Evolutionary conservation across 2,113 vertebrate genomes (phyloP).

Genomic region (Bubo scandiacus): DNA sequence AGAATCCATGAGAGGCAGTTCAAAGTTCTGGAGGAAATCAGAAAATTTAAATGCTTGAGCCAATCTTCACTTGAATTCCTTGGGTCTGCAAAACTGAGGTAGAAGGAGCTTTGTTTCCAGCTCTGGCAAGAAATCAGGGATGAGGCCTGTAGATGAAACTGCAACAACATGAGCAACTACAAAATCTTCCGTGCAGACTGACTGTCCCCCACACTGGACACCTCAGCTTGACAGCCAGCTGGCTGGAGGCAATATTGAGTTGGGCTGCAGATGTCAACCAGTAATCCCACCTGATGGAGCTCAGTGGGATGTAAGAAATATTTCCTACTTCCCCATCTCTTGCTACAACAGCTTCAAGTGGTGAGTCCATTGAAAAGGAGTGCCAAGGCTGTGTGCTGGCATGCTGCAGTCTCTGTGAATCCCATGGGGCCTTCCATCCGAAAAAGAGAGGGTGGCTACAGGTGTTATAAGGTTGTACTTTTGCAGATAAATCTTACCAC

Average conservation of each 20-base stretch:
- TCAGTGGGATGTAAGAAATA: neutral
- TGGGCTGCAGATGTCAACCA: neutral
- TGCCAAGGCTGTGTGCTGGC: neutral
- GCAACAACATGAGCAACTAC: neutral
- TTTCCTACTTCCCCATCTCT: neutral
- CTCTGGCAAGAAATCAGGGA: neutral
- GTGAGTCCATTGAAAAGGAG: neutral
- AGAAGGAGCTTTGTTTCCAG: neutral
- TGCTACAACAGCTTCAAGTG: neutral
- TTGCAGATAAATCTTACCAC: neutral
- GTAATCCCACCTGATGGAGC: neutral
- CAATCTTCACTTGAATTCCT: neutral
- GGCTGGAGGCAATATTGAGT: neutral
- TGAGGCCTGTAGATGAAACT: neutral
- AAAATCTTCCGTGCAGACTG: neutral
- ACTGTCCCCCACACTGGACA: accelerated
- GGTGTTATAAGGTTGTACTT: neutral
- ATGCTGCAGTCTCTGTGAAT: neutral
- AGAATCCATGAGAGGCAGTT: neutral
- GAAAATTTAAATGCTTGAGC: neutral
- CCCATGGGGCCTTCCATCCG: accelerated
- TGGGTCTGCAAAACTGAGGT: neutral
- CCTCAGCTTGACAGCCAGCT: neutral
- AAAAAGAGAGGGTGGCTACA: neutral
- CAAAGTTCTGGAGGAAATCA: neutral